Percentiles rank a stretch among this genome's conserved stretches.
Evolutionary conservation across 1,140 invertebrate species (phyloP).

Genomic region (Drosophila busckii): DNA sequence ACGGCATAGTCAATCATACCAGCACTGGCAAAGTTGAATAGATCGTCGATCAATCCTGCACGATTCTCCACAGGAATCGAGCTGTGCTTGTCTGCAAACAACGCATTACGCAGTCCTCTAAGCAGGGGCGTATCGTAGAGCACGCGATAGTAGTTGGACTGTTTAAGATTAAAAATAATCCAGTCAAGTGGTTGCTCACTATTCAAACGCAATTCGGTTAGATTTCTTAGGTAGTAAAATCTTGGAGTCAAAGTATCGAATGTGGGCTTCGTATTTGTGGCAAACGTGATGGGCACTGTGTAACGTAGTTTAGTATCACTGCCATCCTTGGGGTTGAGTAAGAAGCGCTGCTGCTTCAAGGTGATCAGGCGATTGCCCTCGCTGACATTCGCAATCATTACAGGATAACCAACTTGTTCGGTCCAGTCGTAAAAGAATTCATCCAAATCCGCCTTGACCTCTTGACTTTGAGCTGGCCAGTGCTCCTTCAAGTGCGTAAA

Average conservation of each 20-base stretch:
- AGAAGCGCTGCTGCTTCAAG: constrained; percentile 80
- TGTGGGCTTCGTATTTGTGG: constrained; percentile 78
- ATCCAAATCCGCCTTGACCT: constrained; percentile 34
- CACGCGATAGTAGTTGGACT: constrained; percentile 83
- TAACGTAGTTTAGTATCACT: constrained; percentile 77
- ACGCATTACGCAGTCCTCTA: too few species aligned
- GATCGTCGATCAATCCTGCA: constrained; percentile 88
- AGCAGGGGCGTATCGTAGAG: constrained; percentile 82
- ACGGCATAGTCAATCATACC: constrained; percentile 80
- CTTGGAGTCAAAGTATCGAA: constrained; percentile 81
- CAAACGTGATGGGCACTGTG: constrained; percentile 84
- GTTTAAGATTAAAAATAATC: constrained; percentile 79
- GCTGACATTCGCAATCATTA: constrained; percentile 82
- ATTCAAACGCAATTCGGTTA: constrained; percentile 72
- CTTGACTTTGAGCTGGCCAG: constrained; percentile 24
- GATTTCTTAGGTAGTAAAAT: constrained; percentile 65
- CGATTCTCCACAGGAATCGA: constrained; percentile 85
- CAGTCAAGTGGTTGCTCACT: constrained; percentile 62
- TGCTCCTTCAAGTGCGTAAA: constrained; percentile 36
- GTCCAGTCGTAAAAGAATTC: constrained; percentile 87
- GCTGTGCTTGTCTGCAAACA: constrained; percentile 71
- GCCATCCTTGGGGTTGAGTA: constrained; percentile 74
- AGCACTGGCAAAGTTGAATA: constrained; percentile 83
- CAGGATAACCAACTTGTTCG: constrained; percentile 92
- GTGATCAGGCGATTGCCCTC: background rate